Percentiles rank a stretch among this genome's conserved stretches.
Evolutionary conservation across 2,888 invertebrate species (phyloP).

Genomic region (Stenodema calcarata): DNA sequence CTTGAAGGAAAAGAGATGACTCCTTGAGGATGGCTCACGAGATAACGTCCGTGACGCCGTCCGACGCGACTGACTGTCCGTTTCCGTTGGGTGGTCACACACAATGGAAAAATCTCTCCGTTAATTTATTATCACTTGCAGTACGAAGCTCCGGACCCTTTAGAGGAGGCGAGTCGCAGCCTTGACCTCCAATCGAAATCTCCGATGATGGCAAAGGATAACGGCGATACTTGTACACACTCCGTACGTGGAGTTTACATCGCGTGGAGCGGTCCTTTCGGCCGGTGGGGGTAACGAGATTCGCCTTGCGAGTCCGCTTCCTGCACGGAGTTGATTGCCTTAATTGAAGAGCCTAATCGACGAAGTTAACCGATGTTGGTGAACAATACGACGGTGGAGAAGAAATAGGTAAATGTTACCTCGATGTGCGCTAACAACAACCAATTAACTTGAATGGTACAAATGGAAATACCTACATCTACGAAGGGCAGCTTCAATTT

Average conservation of each 20-base stretch:
- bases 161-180: not conserved
- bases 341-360: not conserved
- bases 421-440: not conserved
- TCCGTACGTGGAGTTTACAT: not conserved
- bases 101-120: constrained; percentile 14
- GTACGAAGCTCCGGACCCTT: not conserved
- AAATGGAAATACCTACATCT: not conserved
- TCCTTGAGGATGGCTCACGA: not conserved
- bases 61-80: constrained; percentile 8
- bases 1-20: not conserved
- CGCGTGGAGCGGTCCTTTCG: not conserved
- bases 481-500: too few relatives aligned
- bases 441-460: not conserved
- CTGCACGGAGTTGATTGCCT: not conserved
- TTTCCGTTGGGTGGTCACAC: constrained; percentile 20
- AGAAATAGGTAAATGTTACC: not conserved
- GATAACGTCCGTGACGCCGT: not conserved
- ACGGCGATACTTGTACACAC: not conserved
- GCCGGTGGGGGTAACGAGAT: not conserved
- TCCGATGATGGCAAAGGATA: not conserved
- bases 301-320: not conserved
- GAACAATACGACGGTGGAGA: not conserved
- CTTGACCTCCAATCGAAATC: not conserved
- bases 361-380: not conserved
- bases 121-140: constrained; percentile 12